These are phyloP conservation scores for Amphibalanus amphitrite DNA, from an alignment of 1,140 invertebrate genomes.

Conservation along the genomic window DNA sequence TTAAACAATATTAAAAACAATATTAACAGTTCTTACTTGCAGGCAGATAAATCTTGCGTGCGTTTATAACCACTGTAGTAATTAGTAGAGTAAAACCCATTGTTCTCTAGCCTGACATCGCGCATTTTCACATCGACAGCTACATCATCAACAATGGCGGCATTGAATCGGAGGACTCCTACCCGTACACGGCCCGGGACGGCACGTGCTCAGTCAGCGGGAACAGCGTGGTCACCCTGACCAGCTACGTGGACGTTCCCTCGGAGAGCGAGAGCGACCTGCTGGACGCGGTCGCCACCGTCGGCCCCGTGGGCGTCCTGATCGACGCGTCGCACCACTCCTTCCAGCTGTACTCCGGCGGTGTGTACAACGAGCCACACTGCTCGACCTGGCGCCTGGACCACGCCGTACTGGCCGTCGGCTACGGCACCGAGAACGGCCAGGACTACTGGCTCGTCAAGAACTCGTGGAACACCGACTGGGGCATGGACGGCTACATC, in stretches of 20 bases:
- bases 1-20: too few species aligned
- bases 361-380: slow-evolving; percentile 45
- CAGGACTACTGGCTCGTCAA: slow-evolving; percentile 39
- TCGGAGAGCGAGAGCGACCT: slow-evolving; percentile 48
- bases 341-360: slow-evolving; percentile 60
- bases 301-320: slow-evolving; percentile 64
- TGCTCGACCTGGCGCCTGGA: slow-evolving; percentile 50
- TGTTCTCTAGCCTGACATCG: too few species aligned
- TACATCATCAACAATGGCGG: slow-evolving; percentile 80
- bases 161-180: slow-evolving; percentile 72
- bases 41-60: too few species aligned
- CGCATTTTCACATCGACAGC: slow-evolving; percentile 15
- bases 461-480: slow-evolving; percentile 28
- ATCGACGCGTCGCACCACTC: slow-evolving; percentile 71
- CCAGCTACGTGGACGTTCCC: slow-evolving; percentile 63
- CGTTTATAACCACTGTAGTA: too few species aligned
- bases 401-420: slow-evolving; percentile 25
- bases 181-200: slow-evolving; percentile 27
- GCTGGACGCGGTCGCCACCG: slow-evolving; percentile 60
- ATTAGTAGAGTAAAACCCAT: too few species aligned
- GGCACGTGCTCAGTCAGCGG: slow-evolving; percentile 47
- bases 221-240: slow-evolving; percentile 53
- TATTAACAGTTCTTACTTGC: too few species aligned
- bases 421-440: too few species aligned
- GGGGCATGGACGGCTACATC: slow-evolving; percentile 37